phyloP scores from a whole-genome alignment of 1,140 invertebrate species.

The Semibalanus balanoides region DNA sequence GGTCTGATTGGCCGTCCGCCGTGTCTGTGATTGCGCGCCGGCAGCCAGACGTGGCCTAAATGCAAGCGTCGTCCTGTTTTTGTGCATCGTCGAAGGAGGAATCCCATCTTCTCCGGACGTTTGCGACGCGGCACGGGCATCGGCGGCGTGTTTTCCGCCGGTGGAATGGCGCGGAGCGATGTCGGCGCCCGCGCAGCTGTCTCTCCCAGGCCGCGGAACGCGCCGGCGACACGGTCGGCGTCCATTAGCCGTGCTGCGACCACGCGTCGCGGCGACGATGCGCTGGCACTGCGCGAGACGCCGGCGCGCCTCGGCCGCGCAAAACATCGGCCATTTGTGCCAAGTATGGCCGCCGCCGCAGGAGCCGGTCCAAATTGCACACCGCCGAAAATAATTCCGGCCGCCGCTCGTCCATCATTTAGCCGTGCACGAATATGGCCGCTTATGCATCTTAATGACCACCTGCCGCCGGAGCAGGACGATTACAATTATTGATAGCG shows the following conservation, averaged over 20 bases:
- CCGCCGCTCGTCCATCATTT: neutral
- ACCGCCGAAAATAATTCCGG: neutral
- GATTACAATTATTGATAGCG: neutral
- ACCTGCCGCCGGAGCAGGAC: neutral
- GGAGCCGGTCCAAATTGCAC: neutral
- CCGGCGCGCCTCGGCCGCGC: neutral
- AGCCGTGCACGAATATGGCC: neutral
- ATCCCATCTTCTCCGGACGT: neutral
- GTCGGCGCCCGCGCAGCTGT: neutral
- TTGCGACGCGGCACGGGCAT: neutral
- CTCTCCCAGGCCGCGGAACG: neutral
- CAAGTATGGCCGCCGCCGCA: neutral
- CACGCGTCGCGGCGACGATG: neutral
- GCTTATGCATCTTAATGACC: neutral
- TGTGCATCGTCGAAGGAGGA: neutral
- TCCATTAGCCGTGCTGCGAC: neutral
- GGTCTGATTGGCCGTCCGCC: too few species aligned
- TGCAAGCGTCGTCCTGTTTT: neutral
- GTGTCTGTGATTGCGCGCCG: neutral
- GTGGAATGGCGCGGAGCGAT: neutral
- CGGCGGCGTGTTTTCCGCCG: neutral
- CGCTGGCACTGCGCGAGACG: neutral
- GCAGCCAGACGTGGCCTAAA: neutral
- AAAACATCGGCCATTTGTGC: neutral
- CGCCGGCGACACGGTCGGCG: too few species aligned